phyloP scores from a whole-genome alignment of 2,888 invertebrate species.

The Abrostola triplasia region DNA sequence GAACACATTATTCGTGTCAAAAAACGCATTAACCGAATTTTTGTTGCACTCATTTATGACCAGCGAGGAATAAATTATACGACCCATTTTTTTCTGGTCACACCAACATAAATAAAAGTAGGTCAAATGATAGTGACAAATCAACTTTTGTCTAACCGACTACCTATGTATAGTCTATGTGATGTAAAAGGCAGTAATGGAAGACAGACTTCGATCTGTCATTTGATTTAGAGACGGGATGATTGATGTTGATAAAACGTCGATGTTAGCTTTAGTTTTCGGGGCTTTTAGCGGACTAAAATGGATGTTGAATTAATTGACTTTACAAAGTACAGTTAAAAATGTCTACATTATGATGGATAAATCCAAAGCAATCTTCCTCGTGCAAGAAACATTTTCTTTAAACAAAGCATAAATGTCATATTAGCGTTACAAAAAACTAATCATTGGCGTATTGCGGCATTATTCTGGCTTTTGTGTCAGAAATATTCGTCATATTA shows the following conservation, averaged over 20 bases:
- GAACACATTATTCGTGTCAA: too few species aligned
- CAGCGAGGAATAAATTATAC: too few species aligned
- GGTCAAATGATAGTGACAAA: too few species aligned
- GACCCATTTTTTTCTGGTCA: too few species aligned
- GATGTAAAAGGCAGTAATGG: background rate
- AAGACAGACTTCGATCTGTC: background rate
- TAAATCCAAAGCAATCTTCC: background rate
- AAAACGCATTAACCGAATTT: too few species aligned
- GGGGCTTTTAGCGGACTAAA: conserved; percentile 7
- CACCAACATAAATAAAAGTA: too few species aligned
- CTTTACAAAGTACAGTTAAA: background rate
- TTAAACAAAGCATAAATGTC: background rate
- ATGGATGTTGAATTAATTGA: conserved; percentile 28
- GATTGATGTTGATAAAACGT: conserved; percentile 34
- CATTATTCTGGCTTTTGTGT: background rate
- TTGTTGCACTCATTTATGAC: too few species aligned
- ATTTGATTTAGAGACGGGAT: conserved; percentile 17
- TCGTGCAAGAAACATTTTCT: background rate
- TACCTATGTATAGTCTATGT: background rate
- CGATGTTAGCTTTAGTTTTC: conserved; percentile 18
- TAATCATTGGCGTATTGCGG: background rate
- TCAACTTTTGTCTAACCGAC: too few species aligned
- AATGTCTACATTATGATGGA: background rate
- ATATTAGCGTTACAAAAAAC: background rate
- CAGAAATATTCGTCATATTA: conserved; percentile 3